Base-by-base conservation (phyloP, 2,113 vertebrate genomes). In the Cervus canadensis region DNA sequence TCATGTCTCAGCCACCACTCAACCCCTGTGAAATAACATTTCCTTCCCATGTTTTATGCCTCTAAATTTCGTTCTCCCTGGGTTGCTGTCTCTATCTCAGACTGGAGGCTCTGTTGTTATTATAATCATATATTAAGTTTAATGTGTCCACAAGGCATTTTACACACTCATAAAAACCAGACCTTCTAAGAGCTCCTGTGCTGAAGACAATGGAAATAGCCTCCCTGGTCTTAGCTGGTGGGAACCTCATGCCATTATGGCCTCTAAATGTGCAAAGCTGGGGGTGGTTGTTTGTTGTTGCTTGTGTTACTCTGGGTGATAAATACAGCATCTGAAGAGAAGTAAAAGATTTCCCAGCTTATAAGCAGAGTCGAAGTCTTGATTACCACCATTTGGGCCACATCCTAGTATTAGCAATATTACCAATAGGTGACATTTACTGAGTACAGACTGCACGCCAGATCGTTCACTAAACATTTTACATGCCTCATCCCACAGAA, bases 101-200 rank as follows among this genome's bases (percentile, higher is more conserved):
- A 71, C 95, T 12, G 3, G 96, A 15, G 4, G 86, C 93, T 57
- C 96, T 87, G 94, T 33, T 95, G 93, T 98, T 98, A 98, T 97
- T 97, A 96, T 97, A 97, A 93, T 93, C 97, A 92, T 98, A 98
- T 98, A 97, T 98, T 98, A 98, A 97, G 89, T 97, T 93, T 95
- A 98, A 98, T 98, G 97, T 89, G 57, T 97, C 97, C 97, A 98
- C 91, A 82, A 96, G 97, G 96, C 98, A 98, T 97, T 98, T 98
- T 94, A 98, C 78, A 97, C 83, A 57, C 93, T 94, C 97, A 97
- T 98, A 98, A 98, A 98, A 97, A 93, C n/a, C 86, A 97, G 85
- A 89, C 71, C 94, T 79, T 97, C 94, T 93, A 97, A 97, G 96
- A 98, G 91, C 52, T 97, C 87, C 71, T 84, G 85, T 54, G 85